Evolutionary conservation across 1,140 invertebrate genomes (phyloP).

Genomic region (Platorchestia sp.): DNA sequence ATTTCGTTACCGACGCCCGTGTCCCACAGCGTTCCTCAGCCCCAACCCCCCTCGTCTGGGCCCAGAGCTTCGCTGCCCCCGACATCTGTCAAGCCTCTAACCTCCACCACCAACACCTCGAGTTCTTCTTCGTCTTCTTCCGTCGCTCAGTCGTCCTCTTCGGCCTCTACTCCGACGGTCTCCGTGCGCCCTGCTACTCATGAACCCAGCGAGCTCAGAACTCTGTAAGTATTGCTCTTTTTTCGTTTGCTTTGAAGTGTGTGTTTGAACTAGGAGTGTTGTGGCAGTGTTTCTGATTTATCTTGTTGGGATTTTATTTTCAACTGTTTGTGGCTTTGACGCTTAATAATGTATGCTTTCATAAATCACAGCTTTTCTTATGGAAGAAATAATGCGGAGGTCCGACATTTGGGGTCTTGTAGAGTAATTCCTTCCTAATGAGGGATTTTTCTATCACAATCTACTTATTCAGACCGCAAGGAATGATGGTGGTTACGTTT

Average conservation of each 20-base stretch:
- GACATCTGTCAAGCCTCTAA: not conserved
- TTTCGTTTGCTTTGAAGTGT: not conserved
- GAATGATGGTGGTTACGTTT: not conserved
- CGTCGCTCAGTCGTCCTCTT: not conserved
- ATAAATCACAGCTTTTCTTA: not conserved
- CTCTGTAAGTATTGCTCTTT: not conserved
- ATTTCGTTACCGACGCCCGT: constrained; percentile 34
- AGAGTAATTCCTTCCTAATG: not conserved
- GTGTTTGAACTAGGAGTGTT: too few relatives aligned
- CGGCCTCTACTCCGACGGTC: constrained; percentile 15
- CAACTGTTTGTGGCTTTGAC: too few relatives aligned
- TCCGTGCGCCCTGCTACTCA: constrained; percentile 11
- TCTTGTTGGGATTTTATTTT: too few relatives aligned
- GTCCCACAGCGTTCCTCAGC: not conserved
- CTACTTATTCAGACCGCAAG: not conserved
- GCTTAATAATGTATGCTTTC: too few relatives aligned
- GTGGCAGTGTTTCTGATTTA: too few relatives aligned
- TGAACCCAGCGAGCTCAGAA: constrained; percentile 52
- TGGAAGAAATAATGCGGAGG: not conserved
- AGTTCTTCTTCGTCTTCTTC: not conserved
- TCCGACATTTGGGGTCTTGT: not conserved
- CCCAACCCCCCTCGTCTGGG: not conserved
- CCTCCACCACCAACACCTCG: not conserved
- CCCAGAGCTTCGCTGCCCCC: not conserved
- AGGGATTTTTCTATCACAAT: not conserved